phyloP scores from a whole-genome alignment of 1,140 invertebrate species.

The Drosophila athabasca region DNA sequence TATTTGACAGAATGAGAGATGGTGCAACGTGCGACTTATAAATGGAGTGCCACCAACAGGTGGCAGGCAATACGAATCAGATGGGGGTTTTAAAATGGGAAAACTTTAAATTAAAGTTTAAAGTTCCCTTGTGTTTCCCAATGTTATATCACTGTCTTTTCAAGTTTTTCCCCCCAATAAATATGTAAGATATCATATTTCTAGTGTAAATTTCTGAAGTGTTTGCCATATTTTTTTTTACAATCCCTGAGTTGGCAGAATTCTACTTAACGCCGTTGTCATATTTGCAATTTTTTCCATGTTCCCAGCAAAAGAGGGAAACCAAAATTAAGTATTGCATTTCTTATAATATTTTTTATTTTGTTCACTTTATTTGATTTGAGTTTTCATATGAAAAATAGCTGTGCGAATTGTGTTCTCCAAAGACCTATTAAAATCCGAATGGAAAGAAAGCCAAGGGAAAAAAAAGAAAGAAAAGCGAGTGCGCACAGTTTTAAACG shows the following conservation, averaged over 20 bases:
- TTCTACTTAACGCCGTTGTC: constrained; percentile 69
- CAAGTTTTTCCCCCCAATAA: neutral
- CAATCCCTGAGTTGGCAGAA: constrained; percentile 54
- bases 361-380: constrained; percentile 8
- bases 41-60: constrained; percentile 13
- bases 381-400: constrained; percentile 13
- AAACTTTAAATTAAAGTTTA: too few relatives aligned
- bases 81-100: too few relatives aligned
- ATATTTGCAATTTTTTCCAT: constrained; percentile 36
- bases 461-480: constrained; percentile 26
- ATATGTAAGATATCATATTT: constrained; percentile 2
- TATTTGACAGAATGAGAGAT: constrained; percentile 21
- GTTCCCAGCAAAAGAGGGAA: constrained; percentile 43
- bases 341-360: neutral
- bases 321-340: constrained; percentile 19
- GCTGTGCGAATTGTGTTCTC: constrained; percentile 50
- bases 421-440: constrained; percentile 38
- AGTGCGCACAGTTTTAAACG: constrained; percentile 75
- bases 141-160: too few relatives aligned
- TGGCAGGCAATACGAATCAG: neutral
- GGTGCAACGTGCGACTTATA: neutral
- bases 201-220: constrained; percentile 14
- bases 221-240: constrained; percentile 33
- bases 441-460: constrained; percentile 32
- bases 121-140: too few relatives aligned